Percentiles rank a stretch among this genome's conserved stretches.
phyloP scores from a whole-genome alignment of 2,113 vertebrate genomes.

The Colinus virginianus region DNA sequence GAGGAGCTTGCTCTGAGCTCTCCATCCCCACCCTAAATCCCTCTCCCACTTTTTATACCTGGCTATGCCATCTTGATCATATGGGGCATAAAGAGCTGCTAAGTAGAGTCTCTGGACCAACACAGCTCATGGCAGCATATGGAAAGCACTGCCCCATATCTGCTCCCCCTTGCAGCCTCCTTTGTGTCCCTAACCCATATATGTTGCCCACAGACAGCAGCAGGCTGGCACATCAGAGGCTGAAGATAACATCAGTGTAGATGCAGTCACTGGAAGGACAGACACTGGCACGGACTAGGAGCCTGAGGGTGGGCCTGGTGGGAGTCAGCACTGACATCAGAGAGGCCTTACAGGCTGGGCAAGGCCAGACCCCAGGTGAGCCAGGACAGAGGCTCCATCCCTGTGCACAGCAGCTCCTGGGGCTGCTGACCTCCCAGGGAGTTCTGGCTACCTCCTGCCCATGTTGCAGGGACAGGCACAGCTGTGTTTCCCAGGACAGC shows the following conservation, averaged over 20 bases:
- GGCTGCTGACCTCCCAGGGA: background rate
- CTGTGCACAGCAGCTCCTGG: background rate
- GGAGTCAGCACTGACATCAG: background rate
- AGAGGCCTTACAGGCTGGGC: background rate
- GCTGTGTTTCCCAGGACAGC: background rate
- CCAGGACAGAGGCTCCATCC: background rate
- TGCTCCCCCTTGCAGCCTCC: too few relatives aligned
- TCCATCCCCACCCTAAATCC: background rate
- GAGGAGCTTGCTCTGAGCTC: background rate
- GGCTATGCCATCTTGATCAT: background rate
- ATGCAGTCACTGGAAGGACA: background rate
- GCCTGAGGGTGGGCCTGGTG: background rate
- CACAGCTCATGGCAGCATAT: background rate
- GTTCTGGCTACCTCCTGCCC: background rate
- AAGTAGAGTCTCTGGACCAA: background rate
- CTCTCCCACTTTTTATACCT: background rate
- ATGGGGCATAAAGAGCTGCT: background rate
- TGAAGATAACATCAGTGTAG: background rate
- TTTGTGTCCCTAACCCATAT: too few relatives aligned
- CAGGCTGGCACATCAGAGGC: rapidly evolving
- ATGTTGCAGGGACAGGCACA: background rate
- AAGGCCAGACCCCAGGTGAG: background rate
- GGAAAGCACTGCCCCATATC: background rate
- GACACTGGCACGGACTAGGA: too few relatives aligned
- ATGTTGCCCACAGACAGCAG: background rate